Base-by-base conservation (phyloP, 2,797 vertebrate genomes). In the Mallotus villosus region DNA sequence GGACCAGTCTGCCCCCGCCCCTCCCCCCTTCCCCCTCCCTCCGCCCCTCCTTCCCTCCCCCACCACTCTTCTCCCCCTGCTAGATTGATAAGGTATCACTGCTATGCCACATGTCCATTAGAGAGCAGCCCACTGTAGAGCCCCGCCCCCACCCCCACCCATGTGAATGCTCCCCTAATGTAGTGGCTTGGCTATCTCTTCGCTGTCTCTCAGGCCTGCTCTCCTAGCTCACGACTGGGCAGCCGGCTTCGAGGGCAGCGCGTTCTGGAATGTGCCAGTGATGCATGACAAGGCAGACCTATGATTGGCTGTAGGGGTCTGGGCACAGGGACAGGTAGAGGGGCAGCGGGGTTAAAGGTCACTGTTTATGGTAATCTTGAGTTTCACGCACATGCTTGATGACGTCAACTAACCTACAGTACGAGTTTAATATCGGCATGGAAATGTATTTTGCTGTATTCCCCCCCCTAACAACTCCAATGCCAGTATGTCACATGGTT, bases 211-310 rank as follows among this genome's bases (percentile, higher is more conserved):
- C 41, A 82, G 82, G 74, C 81, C 83, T 84, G 88, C 83, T 86
- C 75, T 81, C 83, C 74, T 84, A 78, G 81, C 73, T 77, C 81
- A 78, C 59, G 76, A 82, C 84, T 83, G 85, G 75, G 84, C 82
- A 85, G 80, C 73, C 81, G 79, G 82, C 78, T 83, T 72, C 59
- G 70, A n/a, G 77, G 73, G 71, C 81, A 79, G 81, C 76, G 72
- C 86, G 84, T 82, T 83, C 82, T 80, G 77, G 82, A 90, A 90
- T 90, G 87, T 78, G 8, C 37, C 37, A 75, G 78, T 75, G 82
- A 78, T 89, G 90, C 90, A 91, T 92, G 90, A 86, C 24, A n/a
- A 58, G 80, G 83, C 86, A 82, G 86, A 84, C 75, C 75, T 76
- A 84, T 83, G 70, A 84, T 85, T 88, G 55, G 60, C 34, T 25